These are phyloP conservation scores for Malurus elegans DNA, from an alignment of 2,113 vertebrate genomes.

Conservation along the genomic window DNA sequence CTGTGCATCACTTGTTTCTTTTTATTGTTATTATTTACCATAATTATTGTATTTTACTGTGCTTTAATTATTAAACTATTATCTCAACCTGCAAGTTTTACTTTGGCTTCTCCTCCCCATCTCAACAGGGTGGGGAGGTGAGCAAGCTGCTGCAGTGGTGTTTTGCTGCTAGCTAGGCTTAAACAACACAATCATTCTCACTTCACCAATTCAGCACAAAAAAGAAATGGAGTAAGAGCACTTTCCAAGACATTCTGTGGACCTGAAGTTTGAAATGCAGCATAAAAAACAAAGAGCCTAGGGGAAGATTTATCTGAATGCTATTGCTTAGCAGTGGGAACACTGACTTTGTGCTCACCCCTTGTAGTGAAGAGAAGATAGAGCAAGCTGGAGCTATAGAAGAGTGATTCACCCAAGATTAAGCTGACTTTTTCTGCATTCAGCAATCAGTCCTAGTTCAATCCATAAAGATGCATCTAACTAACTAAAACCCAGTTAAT, in stretches of 20 bases:
- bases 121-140: not conserved
- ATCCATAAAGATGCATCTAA: rapidly evolving
- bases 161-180: not conserved
- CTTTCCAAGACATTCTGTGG: not conserved
- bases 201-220: not conserved
- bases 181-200: not conserved
- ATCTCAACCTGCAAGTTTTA: not conserved
- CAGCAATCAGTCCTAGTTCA: rapidly evolving
- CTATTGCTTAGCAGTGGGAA: not conserved
- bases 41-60: not conserved
- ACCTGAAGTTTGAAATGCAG: not conserved
- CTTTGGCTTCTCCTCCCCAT: not conserved
- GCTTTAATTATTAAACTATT: not conserved
- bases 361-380: not conserved
- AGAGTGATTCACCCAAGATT: rapidly evolving
- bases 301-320: not conserved
- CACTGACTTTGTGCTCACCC: not conserved
- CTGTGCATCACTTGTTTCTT: not conserved
- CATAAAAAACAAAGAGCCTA: not conserved
- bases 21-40: not conserved
- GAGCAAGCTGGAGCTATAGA: not conserved
- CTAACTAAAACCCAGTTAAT: not conserved
- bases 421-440: not conserved
- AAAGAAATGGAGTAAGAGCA: not conserved
- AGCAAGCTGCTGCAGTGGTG: rapidly evolving